These are phyloP conservation scores for Margaritifera margaritifera DNA, from an alignment of 2,888 invertebrate species.

Conservation along the genomic window DNA sequence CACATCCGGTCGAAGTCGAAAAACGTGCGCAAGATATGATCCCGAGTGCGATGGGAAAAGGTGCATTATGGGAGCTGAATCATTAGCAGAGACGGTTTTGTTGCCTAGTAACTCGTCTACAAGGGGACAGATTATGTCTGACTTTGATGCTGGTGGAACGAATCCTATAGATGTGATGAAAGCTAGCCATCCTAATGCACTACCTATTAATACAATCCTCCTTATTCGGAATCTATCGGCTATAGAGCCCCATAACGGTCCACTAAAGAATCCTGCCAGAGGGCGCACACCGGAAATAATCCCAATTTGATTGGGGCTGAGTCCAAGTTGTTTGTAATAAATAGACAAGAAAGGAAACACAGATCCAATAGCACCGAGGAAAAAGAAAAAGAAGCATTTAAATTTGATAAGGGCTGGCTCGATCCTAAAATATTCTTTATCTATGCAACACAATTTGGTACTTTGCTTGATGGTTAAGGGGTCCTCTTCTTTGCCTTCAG, in stretches of 20 bases:
- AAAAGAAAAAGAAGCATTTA: constrained; percentile 45
- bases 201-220: constrained; percentile 29
- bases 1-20: constrained; percentile 8
- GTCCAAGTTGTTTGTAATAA: constrained; percentile 46
- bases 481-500: no score
- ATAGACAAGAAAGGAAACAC: constrained; percentile 45
- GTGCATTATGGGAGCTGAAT: neutral
- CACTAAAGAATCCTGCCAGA: constrained; percentile 41
- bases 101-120: constrained; percentile 19
- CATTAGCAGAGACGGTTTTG: neutral
- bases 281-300: constrained; percentile 44
- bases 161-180: constrained; percentile 44
- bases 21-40: no score
- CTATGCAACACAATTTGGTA: no score
- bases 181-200: constrained; percentile 42
- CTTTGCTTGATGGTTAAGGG: no score
- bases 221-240: constrained; percentile 43
- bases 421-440: constrained; percentile 13
- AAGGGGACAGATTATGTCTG: constrained; percentile 25
- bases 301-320: constrained; percentile 47
- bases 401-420: constrained; percentile 34
- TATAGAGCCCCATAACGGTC: constrained; percentile 41
- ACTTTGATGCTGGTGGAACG: constrained; percentile 30
- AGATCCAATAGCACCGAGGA: constrained; percentile 41
- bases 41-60: constrained; percentile 14